These are phyloP conservation scores for Egretta garzetta DNA, from an alignment of 2,113 vertebrate genomes.

Conservation along the genomic window DNA sequence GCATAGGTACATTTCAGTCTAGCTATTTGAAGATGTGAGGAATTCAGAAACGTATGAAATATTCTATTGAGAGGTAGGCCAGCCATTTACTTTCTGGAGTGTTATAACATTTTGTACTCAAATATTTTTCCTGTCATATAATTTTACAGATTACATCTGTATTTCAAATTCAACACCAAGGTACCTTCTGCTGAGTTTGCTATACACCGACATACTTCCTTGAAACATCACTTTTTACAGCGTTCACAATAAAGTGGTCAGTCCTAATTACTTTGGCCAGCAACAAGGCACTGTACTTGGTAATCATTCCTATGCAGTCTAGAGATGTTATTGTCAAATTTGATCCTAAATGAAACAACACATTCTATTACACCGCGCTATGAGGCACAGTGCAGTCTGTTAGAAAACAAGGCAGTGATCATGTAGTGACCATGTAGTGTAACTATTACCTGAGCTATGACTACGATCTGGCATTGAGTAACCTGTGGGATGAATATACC, in stretches of 20 bases:
- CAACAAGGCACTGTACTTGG: not conserved
- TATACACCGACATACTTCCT: not conserved
- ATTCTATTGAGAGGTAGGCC: not conserved
- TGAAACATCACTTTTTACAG: not conserved
- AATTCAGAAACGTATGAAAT: not conserved
- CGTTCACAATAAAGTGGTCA: not conserved
- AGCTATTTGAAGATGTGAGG: not conserved
- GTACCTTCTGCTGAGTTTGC: not conserved
- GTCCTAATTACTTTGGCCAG: not conserved
- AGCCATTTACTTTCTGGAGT: not conserved
- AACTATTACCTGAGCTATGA: not conserved
- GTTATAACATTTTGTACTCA: not conserved
- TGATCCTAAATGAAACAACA: not conserved
- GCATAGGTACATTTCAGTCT: not conserved
- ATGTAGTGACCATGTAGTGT: not conserved
- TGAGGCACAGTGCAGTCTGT: not conserved
- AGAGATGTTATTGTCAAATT: not conserved
- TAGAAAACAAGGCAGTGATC: not conserved
- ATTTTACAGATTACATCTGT: not conserved
- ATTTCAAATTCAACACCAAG: not conserved
- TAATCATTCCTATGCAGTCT: not conserved
- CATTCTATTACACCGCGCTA: fast-evolving
- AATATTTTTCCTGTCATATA: not conserved
- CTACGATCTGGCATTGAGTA: fast-evolving
- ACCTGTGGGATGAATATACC: not conserved